Evolutionary conservation across 2,113 vertebrate species (phyloP).

Genomic region (Hoplias malabaricus): DNA sequence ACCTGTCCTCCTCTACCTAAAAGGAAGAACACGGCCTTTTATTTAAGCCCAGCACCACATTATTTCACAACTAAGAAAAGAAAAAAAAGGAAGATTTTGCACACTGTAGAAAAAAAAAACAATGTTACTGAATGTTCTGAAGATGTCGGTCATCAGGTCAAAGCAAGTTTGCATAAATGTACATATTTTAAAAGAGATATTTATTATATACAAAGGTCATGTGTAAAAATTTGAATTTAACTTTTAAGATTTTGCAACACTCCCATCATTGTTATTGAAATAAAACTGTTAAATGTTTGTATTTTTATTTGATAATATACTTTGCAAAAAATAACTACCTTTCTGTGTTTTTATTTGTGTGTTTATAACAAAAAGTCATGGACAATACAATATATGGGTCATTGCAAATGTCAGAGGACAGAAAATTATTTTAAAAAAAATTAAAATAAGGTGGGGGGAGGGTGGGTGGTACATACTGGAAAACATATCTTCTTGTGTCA

Average conservation of each 20-base stretch:
- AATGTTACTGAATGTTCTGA: constrained; percentile 38
- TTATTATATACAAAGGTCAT: constrained; percentile 37
- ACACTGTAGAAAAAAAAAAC: constrained; percentile 8
- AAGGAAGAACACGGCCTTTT: not conserved
- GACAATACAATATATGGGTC: no score
- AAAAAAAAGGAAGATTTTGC: not conserved
- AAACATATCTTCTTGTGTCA: no score
- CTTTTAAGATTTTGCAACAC: constrained; percentile 16
- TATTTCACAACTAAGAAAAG: not conserved
- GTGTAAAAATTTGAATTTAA: constrained; percentile 6
- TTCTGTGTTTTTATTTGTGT: not conserved
- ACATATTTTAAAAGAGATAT: constrained; percentile 46
- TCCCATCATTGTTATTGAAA: constrained; percentile 35
- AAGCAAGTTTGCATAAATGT: constrained; percentile 28
- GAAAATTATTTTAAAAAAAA: no score
- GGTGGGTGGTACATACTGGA: no score
- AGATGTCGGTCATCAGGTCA: not conserved
- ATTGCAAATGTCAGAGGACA: no score
- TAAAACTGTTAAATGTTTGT: constrained; percentile 30
- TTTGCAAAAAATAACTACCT: not conserved
- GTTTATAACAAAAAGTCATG: no score
- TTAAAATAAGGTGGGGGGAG: no score
- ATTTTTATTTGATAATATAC: constrained; percentile 19
- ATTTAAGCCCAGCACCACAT: not conserved
- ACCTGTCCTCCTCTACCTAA: not conserved